Evolutionary conservation across 1,140 invertebrate species (phyloP), one percentile per base, ranked within the genome.

Genomic region (Octopus sinensis): DNA sequence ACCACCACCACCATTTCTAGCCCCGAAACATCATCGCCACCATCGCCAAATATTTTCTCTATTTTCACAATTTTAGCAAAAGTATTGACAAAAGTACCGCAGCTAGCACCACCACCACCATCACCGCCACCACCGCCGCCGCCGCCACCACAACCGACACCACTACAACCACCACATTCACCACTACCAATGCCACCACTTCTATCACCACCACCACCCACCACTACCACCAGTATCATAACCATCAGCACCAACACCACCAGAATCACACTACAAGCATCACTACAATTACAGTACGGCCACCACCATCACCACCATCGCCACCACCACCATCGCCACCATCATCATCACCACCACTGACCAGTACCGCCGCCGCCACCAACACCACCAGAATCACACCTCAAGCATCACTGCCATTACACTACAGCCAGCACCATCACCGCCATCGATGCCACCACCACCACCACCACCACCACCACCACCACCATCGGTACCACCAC

Each of bases 351-450:
- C n/a, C 7, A 68, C 68, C 6, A 79, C 30, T 68, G 79, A 23
- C 23, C 23, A 23, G 23, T 23, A 23, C 23, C 23, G 23, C 23
- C 23, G 23, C 23, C 23, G 23, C 23, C 23, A 23, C 23, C 23
- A 23, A 23, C 23, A 23, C 23, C 23, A 23, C 23, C 23, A 23
- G 23, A 23, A 23, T 23, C 23, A 23, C 23, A 23, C 23, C 53
- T 53, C 54, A 6, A 53, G 77, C 77, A 53, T 78, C 6, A 73
- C 68, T 80, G 76, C 79, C 73, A 56, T 80, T 5, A 80, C 3
- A 43, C 30, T 43, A 43, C 30, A 43, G 3, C 30, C 30, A 43
- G 0, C 30, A 43, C 30, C 1, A 2, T 43, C 30, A 43, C 30
- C 30, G 3, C 30, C 3, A 43, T 3, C 3, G 3, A 43, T 43